Base-by-base conservation (phyloP, 2,888 invertebrate species). In the Stenurella melanura region DNA sequence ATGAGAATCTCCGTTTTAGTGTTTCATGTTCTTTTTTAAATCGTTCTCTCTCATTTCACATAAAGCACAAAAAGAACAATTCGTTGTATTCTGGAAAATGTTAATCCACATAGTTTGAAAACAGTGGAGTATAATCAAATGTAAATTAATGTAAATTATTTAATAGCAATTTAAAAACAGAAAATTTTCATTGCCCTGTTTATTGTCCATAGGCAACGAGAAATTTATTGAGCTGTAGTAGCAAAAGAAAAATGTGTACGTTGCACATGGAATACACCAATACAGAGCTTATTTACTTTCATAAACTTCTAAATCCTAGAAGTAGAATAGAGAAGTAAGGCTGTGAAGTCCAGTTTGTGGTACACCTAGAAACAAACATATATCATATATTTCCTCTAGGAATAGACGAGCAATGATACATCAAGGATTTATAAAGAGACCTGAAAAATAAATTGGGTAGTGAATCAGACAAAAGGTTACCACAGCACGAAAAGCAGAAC, bases 131-230 rank as follows among this genome's bases (percentile, higher is more conserved):
- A 18, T 19, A 19, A 11, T 42, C 18, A 64, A 64, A 64, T 64
- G 64, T 26, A 61, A 61, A 61, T 61, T 61, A 21, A 30, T 64
- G 64, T 64, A 64, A 42, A 64, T 64, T 42, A 64, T 50, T 64
- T 64, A 42, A 18, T 19, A 42, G 64, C 30, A 42, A 64, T 30
- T 64, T 19, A 19, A 64, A 42, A 64, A 38, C 38, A 3, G 64
- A 19, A 64, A 64, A 64, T 18, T 42, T 64, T 19, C 42, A 38
- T 19, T 30, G 15, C 61, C 15, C 42, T 17, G 63, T 38, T 64
- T 34, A 64, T 42, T 42, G 42, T 38, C 61, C 63, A 3, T 42
- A 42, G 64, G 42, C n/a, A 50, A 50, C n/a, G n/a, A 12, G n/a
- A 0, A 50, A 7, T 50, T 50, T 50, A 50, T 50, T 50, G 12